Evolutionary conservation across 2,797 vertebrate genomes (phyloP).

Genomic region (Mustela erminea): DNA sequence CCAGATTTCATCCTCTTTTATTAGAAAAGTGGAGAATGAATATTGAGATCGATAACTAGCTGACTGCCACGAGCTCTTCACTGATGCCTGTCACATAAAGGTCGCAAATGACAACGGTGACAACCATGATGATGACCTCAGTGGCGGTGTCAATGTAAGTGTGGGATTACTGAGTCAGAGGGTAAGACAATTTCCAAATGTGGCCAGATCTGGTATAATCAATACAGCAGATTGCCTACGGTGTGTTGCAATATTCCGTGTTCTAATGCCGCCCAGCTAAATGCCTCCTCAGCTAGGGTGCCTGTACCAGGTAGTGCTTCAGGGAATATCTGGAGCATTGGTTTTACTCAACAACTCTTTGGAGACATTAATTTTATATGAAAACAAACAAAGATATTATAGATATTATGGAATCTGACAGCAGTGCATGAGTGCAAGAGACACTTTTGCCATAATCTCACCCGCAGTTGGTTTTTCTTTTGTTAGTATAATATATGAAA

Average conservation of each 20-base stretch:
- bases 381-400: not conserved
- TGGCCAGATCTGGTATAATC: not conserved
- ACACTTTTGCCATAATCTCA: not conserved
- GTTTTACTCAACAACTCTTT: conserved; percentile 8
- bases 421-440: not conserved
- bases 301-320: accelerated
- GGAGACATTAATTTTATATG: not conserved
- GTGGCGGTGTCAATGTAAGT: not conserved
- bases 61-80: not conserved
- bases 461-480: not conserved
- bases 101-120: not conserved
- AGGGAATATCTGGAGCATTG: not conserved
- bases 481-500: conserved; percentile 7
- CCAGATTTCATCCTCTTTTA: not conserved
- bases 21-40: not conserved
- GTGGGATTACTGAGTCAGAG: not conserved
- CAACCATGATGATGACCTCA: accelerated
- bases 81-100: not conserved
- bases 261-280: not conserved
- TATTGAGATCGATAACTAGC: not conserved
- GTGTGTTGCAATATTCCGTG: not conserved
- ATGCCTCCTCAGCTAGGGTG: not conserved
- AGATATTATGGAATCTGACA: not conserved
- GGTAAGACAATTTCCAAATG: not conserved
- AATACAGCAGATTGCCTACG: not conserved